These are phyloP conservation scores for Mormyrus lacerda DNA, from an alignment of 2,113 vertebrate species.

Conservation along the genomic window DNA sequence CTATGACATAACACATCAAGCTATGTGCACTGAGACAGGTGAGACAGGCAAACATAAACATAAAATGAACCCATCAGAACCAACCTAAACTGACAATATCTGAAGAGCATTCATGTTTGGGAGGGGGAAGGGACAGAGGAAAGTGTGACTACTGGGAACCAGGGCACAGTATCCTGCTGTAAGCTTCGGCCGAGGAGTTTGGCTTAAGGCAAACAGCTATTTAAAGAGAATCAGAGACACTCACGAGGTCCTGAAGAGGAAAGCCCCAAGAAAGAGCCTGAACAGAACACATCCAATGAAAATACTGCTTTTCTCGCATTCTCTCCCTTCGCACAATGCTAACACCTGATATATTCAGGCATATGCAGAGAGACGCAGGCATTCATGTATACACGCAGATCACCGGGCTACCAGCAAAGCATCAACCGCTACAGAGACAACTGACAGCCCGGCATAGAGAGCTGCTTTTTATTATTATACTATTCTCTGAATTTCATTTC, in stretches of 20 bases:
- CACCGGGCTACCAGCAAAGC: not conserved
- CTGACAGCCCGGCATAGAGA: not conserved
- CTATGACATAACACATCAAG: not conserved
- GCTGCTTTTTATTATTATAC: not conserved
- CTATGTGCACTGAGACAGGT: not conserved
- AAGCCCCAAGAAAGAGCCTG: not conserved
- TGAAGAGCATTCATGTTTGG: not conserved
- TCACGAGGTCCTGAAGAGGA: conserved; percentile 25
- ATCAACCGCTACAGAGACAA: not conserved
- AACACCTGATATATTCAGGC: not conserved
- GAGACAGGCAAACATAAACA: not conserved
- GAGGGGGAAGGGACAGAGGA: too few species aligned
- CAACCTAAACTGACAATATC: not conserved
- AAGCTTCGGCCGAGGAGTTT: not conserved
- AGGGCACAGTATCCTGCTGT: not conserved
- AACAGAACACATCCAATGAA: not conserved
- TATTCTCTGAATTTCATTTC: not conserved
- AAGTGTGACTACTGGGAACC: not conserved
- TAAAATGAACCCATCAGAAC: not conserved
- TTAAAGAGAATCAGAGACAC: conserved; percentile 28
- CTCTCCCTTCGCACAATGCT: not conserved
- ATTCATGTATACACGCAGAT: conserved; percentile 2
- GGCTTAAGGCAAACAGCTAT: conserved; percentile 34
- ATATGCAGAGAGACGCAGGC: not conserved
- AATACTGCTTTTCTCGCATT: not conserved